Evolutionary conservation across 2,113 vertebrate genomes (phyloP).

Genomic region (Orthonyx spaldingii): DNA sequence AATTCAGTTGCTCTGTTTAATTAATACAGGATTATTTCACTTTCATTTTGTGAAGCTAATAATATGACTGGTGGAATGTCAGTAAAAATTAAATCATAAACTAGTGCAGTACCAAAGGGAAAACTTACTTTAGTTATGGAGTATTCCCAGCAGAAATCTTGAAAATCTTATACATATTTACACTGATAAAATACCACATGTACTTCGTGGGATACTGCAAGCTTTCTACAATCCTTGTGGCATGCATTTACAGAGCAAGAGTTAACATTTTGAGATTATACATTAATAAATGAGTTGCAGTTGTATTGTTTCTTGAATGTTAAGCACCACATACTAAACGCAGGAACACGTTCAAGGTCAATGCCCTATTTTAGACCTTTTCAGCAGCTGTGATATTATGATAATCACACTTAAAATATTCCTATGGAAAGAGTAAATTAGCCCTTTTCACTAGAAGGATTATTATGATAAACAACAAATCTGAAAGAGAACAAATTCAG

Average conservation of each 20-base stretch:
- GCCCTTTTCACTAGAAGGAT: conserved; percentile 76
- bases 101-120: conserved; percentile 68
- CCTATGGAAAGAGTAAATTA: conserved; percentile 80
- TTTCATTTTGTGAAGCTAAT: conserved; percentile 79
- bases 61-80: conserved; percentile 75
- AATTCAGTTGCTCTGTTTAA: conserved; percentile 77
- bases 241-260: conserved; percentile 68
- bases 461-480: conserved; percentile 76
- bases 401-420: conserved; percentile 81
- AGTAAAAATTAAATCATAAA: conserved; percentile 82
- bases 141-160: conserved; percentile 70
- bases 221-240: conserved; percentile 51
- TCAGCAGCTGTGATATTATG: conserved; percentile 77
- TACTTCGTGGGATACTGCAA: conserved; percentile 44
- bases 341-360: conserved; percentile 77
- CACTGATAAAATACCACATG: conserved; percentile 63
- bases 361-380: conserved; percentile 77
- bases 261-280: conserved; percentile 73
- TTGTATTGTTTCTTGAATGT: conserved; percentile 77
- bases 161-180: conserved; percentile 67
- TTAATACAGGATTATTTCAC: conserved; percentile 81
- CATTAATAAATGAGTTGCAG: conserved; percentile 73
- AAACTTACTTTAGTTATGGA: conserved; percentile 66
- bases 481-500: conserved; percentile 56
- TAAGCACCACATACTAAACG: conserved; percentile 70